Evolutionary conservation across 92 coral and sea anemone genomes (phyloP).

Genomic region (Phymanthus crucifer): DNA sequence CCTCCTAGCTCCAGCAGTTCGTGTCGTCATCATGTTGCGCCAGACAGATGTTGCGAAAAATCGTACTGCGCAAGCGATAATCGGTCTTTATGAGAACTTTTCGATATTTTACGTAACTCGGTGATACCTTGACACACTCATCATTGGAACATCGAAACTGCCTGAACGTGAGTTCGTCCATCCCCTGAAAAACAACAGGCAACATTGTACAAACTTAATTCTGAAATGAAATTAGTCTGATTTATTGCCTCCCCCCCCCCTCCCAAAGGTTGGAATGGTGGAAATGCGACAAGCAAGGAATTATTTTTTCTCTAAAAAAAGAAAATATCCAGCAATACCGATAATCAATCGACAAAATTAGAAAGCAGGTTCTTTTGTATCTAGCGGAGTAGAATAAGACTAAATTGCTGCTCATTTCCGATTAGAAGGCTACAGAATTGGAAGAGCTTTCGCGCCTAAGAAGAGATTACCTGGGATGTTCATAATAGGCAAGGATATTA

Average conservation of each 20-base stretch:
- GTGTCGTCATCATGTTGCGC: too few species aligned
- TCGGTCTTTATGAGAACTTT: too few species aligned
- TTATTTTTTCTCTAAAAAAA: background rate
- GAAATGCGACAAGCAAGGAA: background rate
- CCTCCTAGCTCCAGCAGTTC: too few species aligned
- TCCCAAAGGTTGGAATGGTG: background rate
- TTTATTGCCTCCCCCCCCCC: too few species aligned
- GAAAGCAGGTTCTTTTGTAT: background rate
- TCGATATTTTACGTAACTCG: too few species aligned
- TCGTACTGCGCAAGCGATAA: too few species aligned
- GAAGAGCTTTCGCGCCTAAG: background rate
- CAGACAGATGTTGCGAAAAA: too few species aligned
- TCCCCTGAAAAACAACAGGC: conserved; percentile 17
- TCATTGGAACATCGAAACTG: conserved; percentile 9
- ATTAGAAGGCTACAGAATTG: background rate
- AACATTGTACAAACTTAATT: background rate
- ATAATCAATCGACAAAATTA: background rate
- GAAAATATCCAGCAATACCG: background rate
- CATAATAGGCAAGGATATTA: background rate
- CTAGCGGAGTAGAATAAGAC: background rate
- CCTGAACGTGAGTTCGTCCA: conserved; percentile 16
- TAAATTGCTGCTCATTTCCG: background rate
- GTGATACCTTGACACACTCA: conserved; percentile 19
- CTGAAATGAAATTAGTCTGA: too few species aligned
- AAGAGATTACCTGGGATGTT: background rate